These are phyloP conservation scores for Glossosoma conforme DNA, from an alignment of 1,140 invertebrate genomes.

Conservation along the genomic window DNA sequence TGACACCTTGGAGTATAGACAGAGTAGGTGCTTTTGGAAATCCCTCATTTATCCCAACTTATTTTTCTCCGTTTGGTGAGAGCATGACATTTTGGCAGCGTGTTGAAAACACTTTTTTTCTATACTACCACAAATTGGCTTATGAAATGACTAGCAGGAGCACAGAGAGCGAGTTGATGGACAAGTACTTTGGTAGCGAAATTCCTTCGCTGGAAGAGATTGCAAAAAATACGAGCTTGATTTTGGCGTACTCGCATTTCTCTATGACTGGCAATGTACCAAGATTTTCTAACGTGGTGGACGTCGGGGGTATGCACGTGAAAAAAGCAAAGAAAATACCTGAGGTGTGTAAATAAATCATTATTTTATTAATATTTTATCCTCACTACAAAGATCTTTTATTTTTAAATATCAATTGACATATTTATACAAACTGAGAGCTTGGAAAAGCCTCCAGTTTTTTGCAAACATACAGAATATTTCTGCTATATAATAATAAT, in stretches of 20 bases:
- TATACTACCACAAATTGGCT: conserved; percentile 46
- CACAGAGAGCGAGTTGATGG: conserved; percentile 49
- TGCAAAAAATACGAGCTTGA: conserved; percentile 50
- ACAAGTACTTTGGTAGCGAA: conserved; percentile 51
- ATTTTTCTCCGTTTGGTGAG: conserved; percentile 43
- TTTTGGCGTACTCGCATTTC: conserved; percentile 57
- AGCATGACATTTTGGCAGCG: conserved; percentile 54
- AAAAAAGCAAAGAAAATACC: conserved; percentile 42
- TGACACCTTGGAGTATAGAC: conserved; percentile 56
- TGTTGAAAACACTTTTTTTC: conserved; percentile 49
- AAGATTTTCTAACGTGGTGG: conserved; percentile 53
- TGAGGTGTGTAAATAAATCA: no score
- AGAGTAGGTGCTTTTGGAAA: conserved; percentile 53
- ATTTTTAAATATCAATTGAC: no score
- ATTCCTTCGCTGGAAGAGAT: conserved; percentile 52
- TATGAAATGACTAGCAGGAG: conserved; percentile 46
- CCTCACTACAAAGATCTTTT: no score
- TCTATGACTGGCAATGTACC: conserved; percentile 46
- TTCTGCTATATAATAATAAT: no score
- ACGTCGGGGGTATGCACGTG: conserved; percentile 55
- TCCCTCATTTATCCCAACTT: conserved; percentile 52
- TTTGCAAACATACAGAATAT: no score
- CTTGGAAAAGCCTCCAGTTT: no score
- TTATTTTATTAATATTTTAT: no score
- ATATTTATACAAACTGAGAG: no score